Evolutionary conservation across 1,140 invertebrate genomes (phyloP), one percentile per base, ranked within the genome.

Genomic region (Macrostomum lignano): DNA sequence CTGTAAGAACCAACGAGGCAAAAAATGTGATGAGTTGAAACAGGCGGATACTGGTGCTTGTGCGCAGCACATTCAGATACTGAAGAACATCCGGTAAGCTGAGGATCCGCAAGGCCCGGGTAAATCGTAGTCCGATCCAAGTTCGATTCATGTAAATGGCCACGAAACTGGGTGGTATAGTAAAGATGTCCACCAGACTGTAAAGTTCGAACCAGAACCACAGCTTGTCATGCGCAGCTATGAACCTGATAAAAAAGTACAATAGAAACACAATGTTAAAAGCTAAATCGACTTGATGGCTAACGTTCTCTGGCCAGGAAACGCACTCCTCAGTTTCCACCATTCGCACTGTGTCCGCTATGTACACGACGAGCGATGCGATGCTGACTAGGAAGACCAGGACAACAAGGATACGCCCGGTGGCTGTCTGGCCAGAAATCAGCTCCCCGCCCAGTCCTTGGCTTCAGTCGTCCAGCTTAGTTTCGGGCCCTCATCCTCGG

Each of bases 51-150:
- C 78, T 86, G 61, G 77, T 82, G 60, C 79, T 86, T 65, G 82
- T 91, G 66, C 91, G 93, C 62, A 93, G 69, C 67, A 93, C 78
- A 66, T 88, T 88, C 63, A 93, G 72, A 69, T 93, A 91, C 68
- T 91, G 82, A 61, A 93, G 72, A 67, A 93, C 91, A 66, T 93
- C 84, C 62, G 84, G 81, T 61, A 93, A 78, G 61, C 82, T 38
- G n/a, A 42, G 25, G 9, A 42, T 11, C n/a, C 34, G 19, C 17
- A 40, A 20, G 7, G 31, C 15, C 28, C 40, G 19, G 10, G 40
- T 21, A 25, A 37, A 42, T 2, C 40, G 33, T 20, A 42, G 22
- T 31, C 38, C 40, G n/a, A 20, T 17, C 32, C 32, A 33, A 24
- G 19, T 14, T 15, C 19, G 17, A 24, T 33, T 15, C 23, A 25